Base-by-base conservation (phyloP, 2,888 invertebrate species). In the Gymnocheta viridis region DNA sequence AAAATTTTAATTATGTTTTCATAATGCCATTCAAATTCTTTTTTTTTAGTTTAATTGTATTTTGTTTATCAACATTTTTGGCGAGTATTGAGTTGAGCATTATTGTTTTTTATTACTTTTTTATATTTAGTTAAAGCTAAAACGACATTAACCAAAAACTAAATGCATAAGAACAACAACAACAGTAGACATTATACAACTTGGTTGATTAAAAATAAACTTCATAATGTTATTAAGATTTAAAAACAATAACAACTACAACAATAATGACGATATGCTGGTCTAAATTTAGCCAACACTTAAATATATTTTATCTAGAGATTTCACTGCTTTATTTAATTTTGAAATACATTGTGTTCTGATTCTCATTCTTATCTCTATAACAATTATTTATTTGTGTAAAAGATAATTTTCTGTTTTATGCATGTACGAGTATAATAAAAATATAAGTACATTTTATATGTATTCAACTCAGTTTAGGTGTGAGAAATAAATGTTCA, bases 181-280 rank as follows among this genome's bases (percentile, higher is more conserved):
- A 47, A 58, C 14, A 29, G 56, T n/a, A n/a, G n/a, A n/a, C 17
- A 44, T 47, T n/a, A 32, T 58, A 72, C 32, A 72, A 44, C 3
- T 56, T 58, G 38, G 24, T 35, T 58, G 12, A 10, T 12, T 49
- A 62, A 73, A 49, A 73, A 62, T 51, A 62, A 38, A 73, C 19
- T 62, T 62, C 60, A n/a, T n/a, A 60, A 60, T 38, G 51, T 17
- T 62, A 70, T 69, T 54, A 14, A 22, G 29, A 54, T 29, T 29
- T 38, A 44, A 56, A 35, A 19, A 29, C 6, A 56, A 6, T 29
- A 5, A 32, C n/a, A n/a, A n/a, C n/a, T n/a, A n/a, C 7, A 44
- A 32, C 10, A 29, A 70, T 22, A 27, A 29, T 29, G 17, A 56
- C 56, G 44, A 41, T 44, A 29, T 32, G 27, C 2, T 22, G 29